Base-by-base conservation (phyloP, 1,140 invertebrate genomes). In the Halictus rubicundus region DNA sequence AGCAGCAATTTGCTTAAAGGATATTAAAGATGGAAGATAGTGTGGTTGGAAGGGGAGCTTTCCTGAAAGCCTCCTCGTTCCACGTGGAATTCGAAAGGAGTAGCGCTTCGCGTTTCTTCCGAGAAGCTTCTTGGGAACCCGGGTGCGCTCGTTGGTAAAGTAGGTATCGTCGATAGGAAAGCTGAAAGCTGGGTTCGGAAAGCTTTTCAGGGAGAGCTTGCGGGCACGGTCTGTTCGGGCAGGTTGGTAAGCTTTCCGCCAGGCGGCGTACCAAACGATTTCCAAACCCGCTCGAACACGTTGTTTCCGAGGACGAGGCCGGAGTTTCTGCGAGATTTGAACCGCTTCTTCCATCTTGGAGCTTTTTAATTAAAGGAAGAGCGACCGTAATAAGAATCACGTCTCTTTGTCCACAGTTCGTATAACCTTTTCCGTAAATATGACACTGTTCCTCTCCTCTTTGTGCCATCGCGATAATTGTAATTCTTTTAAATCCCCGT, bases 91-190 rank as follows among this genome's bases (percentile, higher is more conserved):
- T 66, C 2, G 21, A 65, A 65, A 65, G 8, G 21, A 4, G 14
- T 27, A 54, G 32, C 64, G 32, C 39, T 39, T 57, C 16, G 25
- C 59, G n/a, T 39, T 7, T 19, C 32, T 68, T 25, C 27, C 3
- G 0, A 1, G 57, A 78, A 78, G 0, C 23, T 54, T 10, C 27
- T 42, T 0, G n/a, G 6, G 25, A 32, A 7, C 2, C 7, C 0
- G 0, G 3, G 32, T 32, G 1, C 19, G 4, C 8, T 57, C 4
- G 70, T 37, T 66, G 77, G 63, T 79, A 79, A 71, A 21, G 21
- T 6, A 79, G 77, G 16, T 10, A 46, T 10, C 77, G 14, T 19
- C 39, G 61, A n/a, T 39, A 25, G 39, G 61, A 57, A 54, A 73
- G 63, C 52, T 46, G 9, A 5, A 32, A 32, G 59, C 6, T 12